Evolutionary conservation across 2,888 invertebrate genomes (phyloP), one percentile per base, ranked within the genome.

Genomic region (Epistrophe eligans): DNA sequence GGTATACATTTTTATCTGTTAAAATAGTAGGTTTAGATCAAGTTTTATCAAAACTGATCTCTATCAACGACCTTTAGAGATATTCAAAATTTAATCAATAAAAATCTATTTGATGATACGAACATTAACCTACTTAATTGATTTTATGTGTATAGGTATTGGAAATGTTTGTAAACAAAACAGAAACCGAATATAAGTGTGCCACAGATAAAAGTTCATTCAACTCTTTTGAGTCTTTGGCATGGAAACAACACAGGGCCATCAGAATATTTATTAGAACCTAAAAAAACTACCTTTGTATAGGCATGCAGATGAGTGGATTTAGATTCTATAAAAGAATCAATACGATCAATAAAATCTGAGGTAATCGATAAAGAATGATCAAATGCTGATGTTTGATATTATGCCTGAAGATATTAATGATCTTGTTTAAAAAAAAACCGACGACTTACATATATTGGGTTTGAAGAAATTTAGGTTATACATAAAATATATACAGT

Each of bases 81-180:
- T 67, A 67, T 67, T 67, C 66, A 67, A 67, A 50, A 48, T 50
- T 67, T n/a, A 35, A 19, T 0, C 35, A 67, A 48, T 64, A 48
- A 35, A 67, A 50, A 67, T 67, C 50, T 50, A 67, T 19, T 40
- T 24, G 43, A 62, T 38, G 28, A 62, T 62, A 35, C 66, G 48
- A 67, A 50, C 66, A 19, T 50, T 38, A 28, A 67, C 66, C 66
- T 19, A 50, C 48, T 67, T 11, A 32, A 48, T 66, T 35, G 48
- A 66, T 35, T 66, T 60, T 15, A 13, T 60, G 4, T 17, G 35
- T 35, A 24, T 24, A 24, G 24, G 24, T 24, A 66, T 48, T 66
- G 48, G 66, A 48, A 64, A 32, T 50, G 66, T 67, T 67, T 67
- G 66, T 67, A 67, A 67, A 67, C 66, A 67, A 35, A 67, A 35